Percentiles rank a stretch among this genome's conserved stretches.
phyloP scores from a whole-genome alignment of 2,888 invertebrate species.

The Cheiracanthium punctorium region DNA sequence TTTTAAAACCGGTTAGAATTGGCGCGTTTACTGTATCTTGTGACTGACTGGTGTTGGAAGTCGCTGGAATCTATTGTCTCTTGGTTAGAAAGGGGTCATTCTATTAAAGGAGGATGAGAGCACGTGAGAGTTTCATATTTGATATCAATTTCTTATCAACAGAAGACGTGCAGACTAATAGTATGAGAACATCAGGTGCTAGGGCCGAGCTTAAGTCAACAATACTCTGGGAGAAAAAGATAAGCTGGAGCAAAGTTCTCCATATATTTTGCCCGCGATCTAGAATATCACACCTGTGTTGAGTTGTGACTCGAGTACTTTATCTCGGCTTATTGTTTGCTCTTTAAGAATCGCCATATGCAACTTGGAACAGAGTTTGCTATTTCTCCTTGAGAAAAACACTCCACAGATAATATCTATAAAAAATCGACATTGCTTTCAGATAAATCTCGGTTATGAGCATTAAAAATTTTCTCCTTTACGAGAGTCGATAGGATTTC shows the following conservation, averaged over 20 bases:
- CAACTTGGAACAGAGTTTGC: constrained; percentile 14
- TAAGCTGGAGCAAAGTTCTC: constrained; percentile 37
- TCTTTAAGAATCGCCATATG: constrained; percentile 59
- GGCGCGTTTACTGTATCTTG: no score
- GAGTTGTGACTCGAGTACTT: constrained; percentile 46
- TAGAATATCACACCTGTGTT: constrained; percentile 41
- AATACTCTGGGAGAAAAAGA: constrained; percentile 35
- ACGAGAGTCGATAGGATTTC: background rate
- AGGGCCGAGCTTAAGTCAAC: constrained; percentile 48
- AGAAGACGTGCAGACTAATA: constrained; percentile 31
- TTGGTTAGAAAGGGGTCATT: background rate
- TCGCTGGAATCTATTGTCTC: no score
- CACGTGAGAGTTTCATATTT: background rate
- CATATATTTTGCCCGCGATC: constrained; percentile 30
- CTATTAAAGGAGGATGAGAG: background rate
- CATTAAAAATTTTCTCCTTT: background rate
- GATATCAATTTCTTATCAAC: constrained; percentile 34
- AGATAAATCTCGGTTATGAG: background rate
- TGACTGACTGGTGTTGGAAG: no score
- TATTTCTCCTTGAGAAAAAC: background rate
- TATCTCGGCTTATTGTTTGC: constrained; percentile 40
- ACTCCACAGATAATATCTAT: constrained; percentile 1
- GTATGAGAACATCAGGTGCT: constrained; percentile 64
- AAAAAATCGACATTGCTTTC: background rate
- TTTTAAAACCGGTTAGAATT: no score